A percentile compares a stretch with the other conserved stretches of the same genome.
These are phyloP conservation scores for Gnathonemus echidnorhynchus DNA, from an alignment of 2,113 vertebrate species.

Conservation along the genomic window DNA sequence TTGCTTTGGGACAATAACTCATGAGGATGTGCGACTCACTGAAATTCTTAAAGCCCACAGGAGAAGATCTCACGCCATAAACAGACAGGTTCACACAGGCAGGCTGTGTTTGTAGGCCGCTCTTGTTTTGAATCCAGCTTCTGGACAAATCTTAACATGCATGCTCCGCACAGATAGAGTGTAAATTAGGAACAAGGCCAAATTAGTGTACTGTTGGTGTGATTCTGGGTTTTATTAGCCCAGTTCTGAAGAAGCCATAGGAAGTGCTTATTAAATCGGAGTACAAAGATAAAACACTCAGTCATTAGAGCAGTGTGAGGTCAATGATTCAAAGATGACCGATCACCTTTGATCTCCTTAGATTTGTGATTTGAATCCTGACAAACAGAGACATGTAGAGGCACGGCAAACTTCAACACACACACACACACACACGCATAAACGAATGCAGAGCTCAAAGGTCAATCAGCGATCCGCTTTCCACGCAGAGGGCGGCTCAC, in stretches of 20 bases:
- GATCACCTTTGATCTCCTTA: not conserved
- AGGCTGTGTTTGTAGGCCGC: not conserved
- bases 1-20: constrained; percentile 12
- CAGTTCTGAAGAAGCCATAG: not conserved
- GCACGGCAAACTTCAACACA: not conserved
- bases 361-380: not conserved
- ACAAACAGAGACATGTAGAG: not conserved
- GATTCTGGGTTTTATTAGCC: not conserved
- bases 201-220: not conserved
- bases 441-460: not conserved
- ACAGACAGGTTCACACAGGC: not conserved
- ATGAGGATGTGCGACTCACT: not conserved
- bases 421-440: not conserved
- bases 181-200: not conserved
- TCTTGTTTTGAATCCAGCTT: not conserved
- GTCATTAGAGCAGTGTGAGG: not conserved
- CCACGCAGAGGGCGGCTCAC: not conserved
- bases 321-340: not conserved
- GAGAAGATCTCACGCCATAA: not conserved
- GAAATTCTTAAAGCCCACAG: not conserved
- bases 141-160: not conserved
- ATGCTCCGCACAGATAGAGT: not conserved
- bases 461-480: constrained; percentile 16
- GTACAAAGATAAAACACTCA: not conserved
- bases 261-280: not conserved